Percentiles rank a stretch among this genome's conserved stretches.
Conservation (phyloP, 2,113 vertebrate species). For the Drymodes brunneopygia region DNA sequence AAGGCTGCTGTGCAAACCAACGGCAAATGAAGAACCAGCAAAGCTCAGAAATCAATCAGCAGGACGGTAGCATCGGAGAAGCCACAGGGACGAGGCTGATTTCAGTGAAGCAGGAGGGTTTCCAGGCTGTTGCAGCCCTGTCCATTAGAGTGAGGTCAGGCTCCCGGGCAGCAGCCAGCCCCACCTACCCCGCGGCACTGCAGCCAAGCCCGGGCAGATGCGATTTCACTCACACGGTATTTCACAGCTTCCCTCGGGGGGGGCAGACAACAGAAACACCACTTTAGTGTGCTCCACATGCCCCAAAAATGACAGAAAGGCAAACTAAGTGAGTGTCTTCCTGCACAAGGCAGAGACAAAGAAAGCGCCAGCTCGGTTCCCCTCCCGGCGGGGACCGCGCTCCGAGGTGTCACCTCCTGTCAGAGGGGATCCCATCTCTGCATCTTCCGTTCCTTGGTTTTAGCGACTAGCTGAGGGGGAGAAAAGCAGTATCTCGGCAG, state of each 20-base stretch:
- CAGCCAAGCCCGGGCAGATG: not conserved
- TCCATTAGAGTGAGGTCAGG: not conserved
- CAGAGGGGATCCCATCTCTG: not conserved
- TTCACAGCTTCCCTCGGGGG: not conserved
- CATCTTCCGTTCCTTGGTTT: not conserved
- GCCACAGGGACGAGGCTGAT: not conserved
- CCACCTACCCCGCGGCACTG: not conserved
- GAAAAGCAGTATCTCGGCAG: not conserved
- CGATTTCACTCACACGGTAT: rapidly evolving
- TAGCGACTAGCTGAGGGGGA: too few species aligned
- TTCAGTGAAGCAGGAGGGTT: not conserved
- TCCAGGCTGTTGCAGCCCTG: not conserved
- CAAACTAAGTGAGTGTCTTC: not conserved
- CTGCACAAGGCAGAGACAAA: not conserved
- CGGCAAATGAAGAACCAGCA: not conserved
- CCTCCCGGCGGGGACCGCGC: not conserved
- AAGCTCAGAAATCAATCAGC: not conserved
- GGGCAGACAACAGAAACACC: not conserved
- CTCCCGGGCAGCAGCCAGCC: not conserved
- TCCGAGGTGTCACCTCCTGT: not conserved
- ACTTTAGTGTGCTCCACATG: not conserved
- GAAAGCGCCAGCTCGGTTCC: not conserved
- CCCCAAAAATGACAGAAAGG: not conserved
- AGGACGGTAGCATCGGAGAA: rapidly evolving
- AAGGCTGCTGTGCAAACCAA: not conserved